These are phyloP conservation scores for Nomada flava DNA, from an alignment of 2,888 invertebrate species.

Conservation along the genomic window DNA sequence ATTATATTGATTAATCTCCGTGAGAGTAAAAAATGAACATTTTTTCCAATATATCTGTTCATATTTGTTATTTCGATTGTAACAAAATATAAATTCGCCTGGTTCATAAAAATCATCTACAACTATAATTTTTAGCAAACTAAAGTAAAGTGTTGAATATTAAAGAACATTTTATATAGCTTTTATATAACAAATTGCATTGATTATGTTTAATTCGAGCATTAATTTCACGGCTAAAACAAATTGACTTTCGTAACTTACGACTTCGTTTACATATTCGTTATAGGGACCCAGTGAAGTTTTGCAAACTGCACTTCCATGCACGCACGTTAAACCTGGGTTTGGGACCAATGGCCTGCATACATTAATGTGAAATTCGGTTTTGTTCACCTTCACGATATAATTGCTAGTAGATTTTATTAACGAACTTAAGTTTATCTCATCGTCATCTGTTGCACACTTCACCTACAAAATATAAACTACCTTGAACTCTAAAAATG, in stretches of 20 bases:
- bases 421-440: conserved; percentile 72
- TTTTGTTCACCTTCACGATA: conserved; percentile 68
- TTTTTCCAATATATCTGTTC: no score
- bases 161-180: background rate
- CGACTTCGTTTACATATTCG: conserved; percentile 70
- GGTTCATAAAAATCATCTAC: no score
- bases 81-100: background rate
- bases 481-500: background rate
- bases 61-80: no score
- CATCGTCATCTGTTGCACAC: conserved; percentile 70
- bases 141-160: background rate
- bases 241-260: conserved; percentile 62
- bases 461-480: conserved; percentile 64
- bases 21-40: background rate
- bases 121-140: no score
- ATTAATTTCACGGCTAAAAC: background rate
- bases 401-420: conserved; percentile 73
- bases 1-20: background rate
- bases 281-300: conserved; percentile 64
- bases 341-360: conserved; percentile 76
- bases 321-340: conserved; percentile 71
- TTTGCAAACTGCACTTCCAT: conserved; percentile 77
- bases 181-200: background rate
- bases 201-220: background rate
- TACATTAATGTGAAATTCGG: conserved; percentile 78